Conservation (phyloP, 92 coral and sea anemone species). For the Heteractis magnifica region DNA sequence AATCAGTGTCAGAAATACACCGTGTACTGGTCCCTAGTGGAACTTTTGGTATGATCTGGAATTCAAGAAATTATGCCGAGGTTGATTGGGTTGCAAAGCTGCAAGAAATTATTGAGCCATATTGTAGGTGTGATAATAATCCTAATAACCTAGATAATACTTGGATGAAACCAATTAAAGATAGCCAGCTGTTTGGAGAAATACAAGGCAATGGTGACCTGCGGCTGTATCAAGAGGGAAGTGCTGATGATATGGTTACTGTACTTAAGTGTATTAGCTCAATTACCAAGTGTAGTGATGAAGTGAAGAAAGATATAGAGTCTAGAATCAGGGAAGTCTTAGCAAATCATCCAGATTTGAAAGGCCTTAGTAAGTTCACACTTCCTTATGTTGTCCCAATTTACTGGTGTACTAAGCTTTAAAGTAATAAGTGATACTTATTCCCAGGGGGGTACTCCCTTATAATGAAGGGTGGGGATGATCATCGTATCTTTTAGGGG, state of each 20-base stretch:
- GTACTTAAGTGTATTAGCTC: conserved; percentile 66
- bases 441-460: not conserved
- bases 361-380: conserved; percentile 50
- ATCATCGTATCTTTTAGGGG: too few species aligned
- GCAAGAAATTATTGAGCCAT: conserved; percentile 66
- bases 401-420: conserved; percentile 77
- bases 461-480: too few species aligned
- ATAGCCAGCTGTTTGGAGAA: conserved; percentile 49
- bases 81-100: conserved; percentile 75
- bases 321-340: conserved; percentile 56
- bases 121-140: conserved; percentile 44
- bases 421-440: not conserved
- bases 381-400: conserved; percentile 60
- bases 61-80: conserved; percentile 56
- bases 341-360: conserved; percentile 65
- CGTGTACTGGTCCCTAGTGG: conserved; percentile 84
- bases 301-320: conserved; percentile 46
- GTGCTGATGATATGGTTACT: conserved; percentile 52
- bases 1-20: conserved; percentile 73
- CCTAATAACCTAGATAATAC: conserved; percentile 57
- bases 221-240: conserved; percentile 49
- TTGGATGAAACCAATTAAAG: conserved; percentile 55
- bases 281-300: conserved; percentile 48
- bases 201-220: conserved; percentile 47
- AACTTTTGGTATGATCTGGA: conserved; percentile 81